Conservation (phyloP, 92 coral and sea anemone species). For the Nematostella vectensis region DNA sequence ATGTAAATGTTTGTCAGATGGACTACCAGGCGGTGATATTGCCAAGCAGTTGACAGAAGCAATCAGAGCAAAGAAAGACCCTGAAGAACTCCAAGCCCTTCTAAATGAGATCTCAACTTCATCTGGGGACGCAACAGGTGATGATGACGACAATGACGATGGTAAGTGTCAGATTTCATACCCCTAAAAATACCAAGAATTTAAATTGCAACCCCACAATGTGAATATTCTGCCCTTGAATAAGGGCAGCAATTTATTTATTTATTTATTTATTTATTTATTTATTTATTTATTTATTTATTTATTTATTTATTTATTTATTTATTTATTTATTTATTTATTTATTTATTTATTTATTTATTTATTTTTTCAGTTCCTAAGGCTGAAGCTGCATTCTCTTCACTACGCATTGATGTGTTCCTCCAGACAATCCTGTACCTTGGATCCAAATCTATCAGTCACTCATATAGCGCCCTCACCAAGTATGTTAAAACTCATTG, state of each 20-base stretch:
- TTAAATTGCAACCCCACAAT: too few species aligned
- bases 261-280: too few species aligned
- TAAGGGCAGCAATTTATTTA: too few species aligned
- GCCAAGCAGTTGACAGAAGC: constrained; percentile 86
- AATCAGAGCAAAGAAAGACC: constrained; percentile 81
- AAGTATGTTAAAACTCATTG: constrained; percentile 74
- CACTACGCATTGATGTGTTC: constrained; percentile 77
- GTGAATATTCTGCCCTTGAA: too few species aligned
- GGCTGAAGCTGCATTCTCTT: constrained; percentile 50
- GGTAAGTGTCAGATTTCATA: too few species aligned
- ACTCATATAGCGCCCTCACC: constrained; percentile 71
- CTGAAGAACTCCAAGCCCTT: constrained; percentile 73
- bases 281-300: too few species aligned
- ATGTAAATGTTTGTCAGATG: too few species aligned
- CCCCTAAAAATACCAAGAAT: too few species aligned
- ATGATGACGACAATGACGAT: constrained; percentile 22
- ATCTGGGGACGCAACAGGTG: constrained; percentile 45
- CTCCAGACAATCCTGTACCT: constrained; percentile 70
- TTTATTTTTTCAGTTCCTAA: too few species aligned
- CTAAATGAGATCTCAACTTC: constrained; percentile 69
- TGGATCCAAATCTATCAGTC: constrained; percentile 92
- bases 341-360: too few species aligned
- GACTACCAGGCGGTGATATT: constrained; percentile 69
- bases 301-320: too few species aligned
- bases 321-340: too few species aligned